These are phyloP conservation scores for Aphodius granarius DNA, from an alignment of 2,888 invertebrate genomes.

Conservation along the genomic window DNA sequence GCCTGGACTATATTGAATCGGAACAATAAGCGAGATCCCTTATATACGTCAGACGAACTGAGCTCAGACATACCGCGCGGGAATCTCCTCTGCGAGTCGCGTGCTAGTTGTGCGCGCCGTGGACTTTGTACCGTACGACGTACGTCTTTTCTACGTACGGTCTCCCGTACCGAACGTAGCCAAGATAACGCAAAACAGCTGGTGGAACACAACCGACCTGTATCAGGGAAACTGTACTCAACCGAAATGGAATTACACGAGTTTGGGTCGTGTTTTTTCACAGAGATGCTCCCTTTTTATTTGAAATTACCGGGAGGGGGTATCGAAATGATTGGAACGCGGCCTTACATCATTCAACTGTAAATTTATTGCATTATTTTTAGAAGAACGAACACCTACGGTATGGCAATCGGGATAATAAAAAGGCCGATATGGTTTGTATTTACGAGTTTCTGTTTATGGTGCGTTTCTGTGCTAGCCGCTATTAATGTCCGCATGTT, in stretches of 20 bases:
- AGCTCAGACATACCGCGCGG: slow-evolving; percentile 11
- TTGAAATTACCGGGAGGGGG: background rate
- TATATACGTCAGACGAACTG: slow-evolving; percentile 12
- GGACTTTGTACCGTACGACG: slow-evolving; percentile 26
- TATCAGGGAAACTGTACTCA: background rate
- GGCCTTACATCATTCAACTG: background rate
- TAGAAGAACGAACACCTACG: background rate
- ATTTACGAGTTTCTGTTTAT: background rate
- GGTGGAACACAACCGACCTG: slow-evolving; percentile 11
- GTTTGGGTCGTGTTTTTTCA: background rate
- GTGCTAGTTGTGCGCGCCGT: background rate
- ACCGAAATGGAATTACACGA: slow-evolving; percentile 1
- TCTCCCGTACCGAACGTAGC: slow-evolving; percentile 17
- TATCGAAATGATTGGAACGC: slow-evolving; percentile 8
- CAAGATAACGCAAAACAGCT: slow-evolving; percentile 30
- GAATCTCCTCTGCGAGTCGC: background rate
- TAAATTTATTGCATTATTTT: background rate
- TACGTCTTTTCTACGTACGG: slow-evolving; percentile 16
- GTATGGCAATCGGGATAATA: background rate
- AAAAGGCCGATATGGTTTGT: background rate
- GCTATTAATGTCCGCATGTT: background rate
- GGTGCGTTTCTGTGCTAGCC: background rate
- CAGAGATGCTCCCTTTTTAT: background rate
- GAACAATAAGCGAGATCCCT: slow-evolving; percentile 27
- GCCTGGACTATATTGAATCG: slow-evolving; percentile 46